These are phyloP conservation scores for Dermatemys mawii DNA, from an alignment of 2,113 vertebrate genomes.

Conservation along the genomic window DNA sequence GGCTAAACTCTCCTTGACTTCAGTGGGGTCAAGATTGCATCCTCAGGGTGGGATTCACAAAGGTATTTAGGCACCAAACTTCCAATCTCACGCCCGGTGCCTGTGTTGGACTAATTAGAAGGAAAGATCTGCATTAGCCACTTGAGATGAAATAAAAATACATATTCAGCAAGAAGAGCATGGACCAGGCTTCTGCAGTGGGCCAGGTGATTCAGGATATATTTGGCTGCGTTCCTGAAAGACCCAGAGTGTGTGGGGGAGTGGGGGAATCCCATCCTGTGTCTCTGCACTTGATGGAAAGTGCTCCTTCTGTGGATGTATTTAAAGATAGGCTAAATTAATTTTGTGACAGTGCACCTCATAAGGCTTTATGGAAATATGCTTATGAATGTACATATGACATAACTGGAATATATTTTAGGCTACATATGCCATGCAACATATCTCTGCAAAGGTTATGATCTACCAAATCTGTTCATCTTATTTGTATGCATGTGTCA, in stretches of 20 bases:
- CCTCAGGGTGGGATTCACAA: not conserved
- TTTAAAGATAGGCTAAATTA: not conserved
- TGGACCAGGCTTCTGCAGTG: not conserved
- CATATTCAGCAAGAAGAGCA: not conserved
- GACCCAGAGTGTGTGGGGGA: not conserved
- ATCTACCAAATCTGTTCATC: too few species aligned
- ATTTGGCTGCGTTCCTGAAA: not conserved
- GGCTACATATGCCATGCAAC: too few species aligned
- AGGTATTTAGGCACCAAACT: not conserved
- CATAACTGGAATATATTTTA: too few species aligned
- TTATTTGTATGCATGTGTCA: too few species aligned
- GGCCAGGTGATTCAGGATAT: not conserved
- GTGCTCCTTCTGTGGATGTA: not conserved
- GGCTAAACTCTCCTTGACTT: not conserved
- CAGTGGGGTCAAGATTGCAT: not conserved
- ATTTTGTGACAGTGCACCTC: not conserved
- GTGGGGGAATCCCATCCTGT: not conserved
- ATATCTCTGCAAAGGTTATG: too few species aligned
- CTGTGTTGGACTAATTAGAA: not conserved
- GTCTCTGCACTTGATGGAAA: not conserved
- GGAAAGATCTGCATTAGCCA: not conserved
- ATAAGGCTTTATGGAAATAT: too few species aligned
- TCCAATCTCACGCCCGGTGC: not conserved
- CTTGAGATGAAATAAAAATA: not conserved
- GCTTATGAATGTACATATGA: too few species aligned